phyloP scores from a whole-genome alignment of 2,113 vertebrate species.

The Passer domesticus region DNA sequence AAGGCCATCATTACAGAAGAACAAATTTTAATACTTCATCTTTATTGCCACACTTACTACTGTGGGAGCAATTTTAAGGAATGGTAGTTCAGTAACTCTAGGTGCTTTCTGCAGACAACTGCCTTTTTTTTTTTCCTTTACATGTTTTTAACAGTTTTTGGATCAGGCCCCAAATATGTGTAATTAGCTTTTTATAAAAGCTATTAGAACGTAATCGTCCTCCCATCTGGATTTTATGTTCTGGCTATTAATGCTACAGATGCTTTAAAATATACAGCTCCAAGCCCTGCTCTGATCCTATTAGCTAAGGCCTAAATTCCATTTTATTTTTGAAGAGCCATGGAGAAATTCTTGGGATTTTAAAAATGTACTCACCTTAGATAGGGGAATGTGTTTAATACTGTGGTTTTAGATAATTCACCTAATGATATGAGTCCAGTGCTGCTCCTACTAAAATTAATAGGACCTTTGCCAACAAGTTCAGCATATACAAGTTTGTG shows the following conservation, averaged over 20 bases:
- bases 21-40: not conserved
- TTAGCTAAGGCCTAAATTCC: not conserved
- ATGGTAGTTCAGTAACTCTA: not conserved
- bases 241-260: not conserved
- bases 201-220: not conserved
- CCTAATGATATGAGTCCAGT: not conserved
- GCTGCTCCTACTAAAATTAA: not conserved
- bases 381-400: not conserved
- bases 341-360: not conserved
- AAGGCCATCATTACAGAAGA: not conserved
- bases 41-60: not conserved
- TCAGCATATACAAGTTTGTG: not conserved
- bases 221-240: constrained; percentile 28
- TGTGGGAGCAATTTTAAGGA: not conserved
- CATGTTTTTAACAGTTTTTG: constrained; percentile 16
- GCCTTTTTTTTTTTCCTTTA: not conserved
- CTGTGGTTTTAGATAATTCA: not conserved
- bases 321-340: not conserved
- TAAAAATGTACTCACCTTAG: not conserved
- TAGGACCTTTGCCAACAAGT: not conserved
- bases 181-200: constrained; percentile 34
- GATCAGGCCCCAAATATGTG: not conserved
- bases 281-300: not conserved
- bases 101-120: not conserved
- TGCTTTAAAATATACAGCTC: not conserved